Evolutionary conservation across 1,140 invertebrate genomes (phyloP).

Genomic region (Eueides isabella): DNA sequence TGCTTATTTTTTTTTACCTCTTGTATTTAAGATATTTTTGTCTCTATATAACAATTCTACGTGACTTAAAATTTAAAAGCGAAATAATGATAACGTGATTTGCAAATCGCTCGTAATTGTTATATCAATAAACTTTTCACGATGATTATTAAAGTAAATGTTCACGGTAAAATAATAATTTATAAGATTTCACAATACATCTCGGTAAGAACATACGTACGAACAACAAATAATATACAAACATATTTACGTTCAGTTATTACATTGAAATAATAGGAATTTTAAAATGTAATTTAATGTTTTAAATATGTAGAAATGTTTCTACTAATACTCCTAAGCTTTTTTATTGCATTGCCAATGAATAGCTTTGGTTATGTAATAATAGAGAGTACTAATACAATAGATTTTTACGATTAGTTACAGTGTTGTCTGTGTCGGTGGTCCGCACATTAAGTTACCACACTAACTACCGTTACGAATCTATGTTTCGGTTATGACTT

Average conservation of each 20-base stretch:
- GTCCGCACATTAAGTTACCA: conserved; percentile 49
- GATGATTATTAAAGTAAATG: not conserved
- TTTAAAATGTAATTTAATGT: not conserved
- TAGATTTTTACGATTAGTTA: conserved; percentile 51
- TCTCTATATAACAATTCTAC: not conserved
- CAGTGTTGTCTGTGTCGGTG: conserved; percentile 55
- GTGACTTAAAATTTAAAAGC: not conserved
- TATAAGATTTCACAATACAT: not conserved
- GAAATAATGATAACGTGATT: not conserved
- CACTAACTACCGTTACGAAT: conserved; percentile 55
- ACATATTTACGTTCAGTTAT: not conserved
- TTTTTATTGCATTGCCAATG: not conserved
- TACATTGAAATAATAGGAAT: not conserved
- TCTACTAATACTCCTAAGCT: not conserved
- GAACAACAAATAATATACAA: not conserved
- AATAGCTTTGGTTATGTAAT: conserved; percentile 24
- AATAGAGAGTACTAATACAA: conserved; percentile 41
- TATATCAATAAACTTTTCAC: conserved; percentile 10
- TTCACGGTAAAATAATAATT: not conserved
- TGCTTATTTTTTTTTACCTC: not conserved
- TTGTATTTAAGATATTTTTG: not conserved
- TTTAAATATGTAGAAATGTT: not conserved
- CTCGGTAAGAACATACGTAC: not conserved
- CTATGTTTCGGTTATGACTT: conserved; percentile 52
- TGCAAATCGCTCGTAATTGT: conserved; percentile 25